Conservation (phyloP, 2,113 vertebrate species). For the Phrynosoma blainvillii region DNA sequence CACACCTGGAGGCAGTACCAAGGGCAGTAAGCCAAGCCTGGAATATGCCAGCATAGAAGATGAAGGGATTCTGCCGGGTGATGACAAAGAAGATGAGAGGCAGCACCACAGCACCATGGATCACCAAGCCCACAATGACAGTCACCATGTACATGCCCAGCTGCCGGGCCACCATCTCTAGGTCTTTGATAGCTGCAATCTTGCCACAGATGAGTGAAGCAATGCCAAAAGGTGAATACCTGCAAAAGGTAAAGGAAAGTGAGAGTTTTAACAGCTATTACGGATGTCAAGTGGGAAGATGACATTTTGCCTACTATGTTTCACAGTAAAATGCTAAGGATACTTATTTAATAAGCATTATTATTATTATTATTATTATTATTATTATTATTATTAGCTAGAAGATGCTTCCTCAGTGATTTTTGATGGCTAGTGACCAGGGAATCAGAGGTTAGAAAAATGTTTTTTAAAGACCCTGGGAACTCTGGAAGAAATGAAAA, state of each 20-base stretch:
- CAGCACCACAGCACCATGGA: conserved; percentile 83
- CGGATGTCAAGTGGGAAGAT: neutral
- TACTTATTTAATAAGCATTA: too few species aligned
- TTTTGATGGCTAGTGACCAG: neutral
- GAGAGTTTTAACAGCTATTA: neutral
- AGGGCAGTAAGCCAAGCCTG: conserved; percentile 88
- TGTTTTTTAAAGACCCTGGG: too few species aligned
- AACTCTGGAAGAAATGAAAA: neutral
- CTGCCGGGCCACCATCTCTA: conserved; percentile 82
- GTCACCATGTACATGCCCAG: conserved; percentile 89
- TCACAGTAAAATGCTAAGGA: neutral
- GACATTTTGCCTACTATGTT: neutral
- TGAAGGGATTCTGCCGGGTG: conserved; percentile 81
- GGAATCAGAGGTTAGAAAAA: too few species aligned
- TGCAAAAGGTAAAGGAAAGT: conserved; percentile 22
- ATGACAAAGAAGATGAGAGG: conserved; percentile 80
- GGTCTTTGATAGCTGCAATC: conserved; percentile 82
- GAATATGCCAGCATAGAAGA: conserved; percentile 84
- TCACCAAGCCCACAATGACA: conserved; percentile 81
- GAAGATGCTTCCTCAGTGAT: neutral
- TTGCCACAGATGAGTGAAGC: conserved; percentile 86
- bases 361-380: neutral
- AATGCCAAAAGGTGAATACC: conserved; percentile 85
- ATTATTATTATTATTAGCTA: neutral
- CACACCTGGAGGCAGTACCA: conserved; percentile 83